phyloP scores from a whole-genome alignment of 2,888 invertebrate genomes.

The Epinotia demarniana region DNA sequence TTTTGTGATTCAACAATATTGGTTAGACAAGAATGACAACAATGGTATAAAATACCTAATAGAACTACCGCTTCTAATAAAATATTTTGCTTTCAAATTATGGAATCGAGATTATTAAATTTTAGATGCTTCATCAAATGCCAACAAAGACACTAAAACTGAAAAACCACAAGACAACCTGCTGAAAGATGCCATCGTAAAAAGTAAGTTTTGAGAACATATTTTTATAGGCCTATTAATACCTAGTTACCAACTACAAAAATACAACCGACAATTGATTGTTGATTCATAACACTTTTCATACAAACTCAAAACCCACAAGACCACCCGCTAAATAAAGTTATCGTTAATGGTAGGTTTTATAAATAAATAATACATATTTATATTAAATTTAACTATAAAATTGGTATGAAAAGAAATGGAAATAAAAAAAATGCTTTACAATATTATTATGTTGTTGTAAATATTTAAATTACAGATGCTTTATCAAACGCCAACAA shows the following conservation, averaged over 20 bases:
- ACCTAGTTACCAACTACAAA: background rate
- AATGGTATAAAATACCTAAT: background rate
- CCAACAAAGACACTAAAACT: background rate
- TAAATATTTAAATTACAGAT: background rate
- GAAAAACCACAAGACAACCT: background rate
- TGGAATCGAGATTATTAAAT: background rate
- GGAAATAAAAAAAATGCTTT: too few species aligned
- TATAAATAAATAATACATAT: background rate
- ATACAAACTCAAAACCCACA: background rate
- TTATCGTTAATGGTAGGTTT: background rate
- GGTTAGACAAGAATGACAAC: background rate
- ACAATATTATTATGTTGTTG: too few species aligned
- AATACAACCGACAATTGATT: too few species aligned
- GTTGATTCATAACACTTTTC: too few species aligned
- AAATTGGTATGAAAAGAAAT: too few species aligned
- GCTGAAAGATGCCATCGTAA: background rate
- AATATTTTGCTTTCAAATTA: background rate
- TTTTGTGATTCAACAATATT: background rate
- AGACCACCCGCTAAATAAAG: background rate
- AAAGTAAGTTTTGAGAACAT: background rate
- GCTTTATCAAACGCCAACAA: background rate
- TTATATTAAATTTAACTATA: too few species aligned
- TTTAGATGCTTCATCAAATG: constrained; percentile 2
- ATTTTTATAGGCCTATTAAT: background rate
- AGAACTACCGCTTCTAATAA: too few species aligned